Percentiles rank a stretch among this genome's conserved stretches.
phyloP scores from a whole-genome alignment of 2,113 vertebrate species.

The Amblyornis subalaris region DNA sequence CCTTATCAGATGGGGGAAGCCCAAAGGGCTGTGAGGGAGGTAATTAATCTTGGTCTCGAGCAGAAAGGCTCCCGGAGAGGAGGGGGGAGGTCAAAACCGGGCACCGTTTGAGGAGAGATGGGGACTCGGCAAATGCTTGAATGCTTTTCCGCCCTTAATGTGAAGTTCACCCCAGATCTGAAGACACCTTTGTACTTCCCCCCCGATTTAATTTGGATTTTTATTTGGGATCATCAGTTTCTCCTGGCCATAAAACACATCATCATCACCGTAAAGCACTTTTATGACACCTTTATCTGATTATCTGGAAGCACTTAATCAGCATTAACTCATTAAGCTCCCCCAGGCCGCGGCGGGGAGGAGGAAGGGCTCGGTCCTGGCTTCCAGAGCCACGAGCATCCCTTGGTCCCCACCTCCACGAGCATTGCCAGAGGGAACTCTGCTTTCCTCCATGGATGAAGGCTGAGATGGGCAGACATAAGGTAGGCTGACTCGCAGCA shows the following conservation, averaged over 20 bases:
- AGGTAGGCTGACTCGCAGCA: neutral
- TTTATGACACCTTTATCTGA: slow-evolving; percentile 60
- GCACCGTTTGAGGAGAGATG: neutral
- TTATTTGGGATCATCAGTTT: slow-evolving; percentile 59
- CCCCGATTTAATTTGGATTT: neutral
- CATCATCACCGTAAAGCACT: slow-evolving; percentile 38
- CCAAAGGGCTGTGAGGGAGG: slow-evolving; percentile 41
- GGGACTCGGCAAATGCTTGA: neutral
- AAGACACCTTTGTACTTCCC: slow-evolving; percentile 2
- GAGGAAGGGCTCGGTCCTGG: neutral
- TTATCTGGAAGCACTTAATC: slow-evolving; percentile 57
- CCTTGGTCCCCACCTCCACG: neutral
- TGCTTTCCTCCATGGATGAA: rapidly evolving
- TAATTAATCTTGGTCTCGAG: slow-evolving; percentile 59
- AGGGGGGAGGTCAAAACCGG: neutral
- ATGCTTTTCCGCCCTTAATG: neutral
- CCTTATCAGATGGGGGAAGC: slow-evolving; percentile 67
- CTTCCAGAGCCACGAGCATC: rapidly evolving
- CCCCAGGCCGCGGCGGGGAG: neutral
- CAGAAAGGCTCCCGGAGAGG: slow-evolving; percentile 14
- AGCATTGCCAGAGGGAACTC: neutral
- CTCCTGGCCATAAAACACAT: slow-evolving; percentile 56
- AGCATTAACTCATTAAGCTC: slow-evolving; percentile 60
- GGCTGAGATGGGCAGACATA: neutral
- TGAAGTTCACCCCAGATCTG: neutral